Conservation (phyloP, 2,797 vertebrate genomes). For the Oreochromis grahami region DNA sequence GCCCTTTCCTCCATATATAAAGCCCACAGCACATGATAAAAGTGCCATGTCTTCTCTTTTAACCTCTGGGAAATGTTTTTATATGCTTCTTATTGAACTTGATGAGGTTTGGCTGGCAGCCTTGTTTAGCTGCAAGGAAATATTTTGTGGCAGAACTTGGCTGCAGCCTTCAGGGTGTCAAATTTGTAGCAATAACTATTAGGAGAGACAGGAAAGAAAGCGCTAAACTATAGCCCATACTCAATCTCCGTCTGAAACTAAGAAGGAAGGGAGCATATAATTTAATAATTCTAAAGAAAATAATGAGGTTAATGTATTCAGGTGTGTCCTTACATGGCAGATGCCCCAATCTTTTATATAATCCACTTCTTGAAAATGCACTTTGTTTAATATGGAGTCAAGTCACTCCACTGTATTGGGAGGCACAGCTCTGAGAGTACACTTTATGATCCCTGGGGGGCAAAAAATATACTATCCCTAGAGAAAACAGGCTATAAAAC, state of each 20-base stretch:
- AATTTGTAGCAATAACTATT: conserved; percentile 46
- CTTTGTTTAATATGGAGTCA: conserved; percentile 14
- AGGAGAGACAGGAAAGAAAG: conserved; percentile 28
- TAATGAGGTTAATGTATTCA: conserved; percentile 25
- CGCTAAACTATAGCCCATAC: not conserved
- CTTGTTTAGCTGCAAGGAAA: not conserved
- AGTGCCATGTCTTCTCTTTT: not conserved
- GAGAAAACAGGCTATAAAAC: conserved; percentile 42
- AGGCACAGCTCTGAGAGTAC: not conserved
- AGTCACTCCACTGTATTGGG: not conserved
- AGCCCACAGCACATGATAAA: conserved; percentile 20
- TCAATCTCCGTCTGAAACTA: conserved; percentile 14
- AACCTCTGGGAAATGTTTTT: conserved; percentile 16
- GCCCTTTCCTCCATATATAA: conserved; percentile 2
- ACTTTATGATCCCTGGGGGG: conserved; percentile 40
- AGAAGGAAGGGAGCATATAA: conserved; percentile 31
- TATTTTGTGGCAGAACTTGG: not conserved
- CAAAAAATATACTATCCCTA: conserved; percentile 37
- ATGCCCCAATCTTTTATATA: not conserved
- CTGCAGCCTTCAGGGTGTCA: conserved; percentile 26
- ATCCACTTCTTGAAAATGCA: conserved; percentile 15
- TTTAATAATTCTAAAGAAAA: conserved; percentile 35
- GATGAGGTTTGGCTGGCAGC: conserved; percentile 21
- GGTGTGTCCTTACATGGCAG: conserved; percentile 34
- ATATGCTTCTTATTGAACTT: conserved; percentile 12